Base-by-base conservation (phyloP, 2,113 vertebrate genomes). In the Caretta caretta region DNA sequence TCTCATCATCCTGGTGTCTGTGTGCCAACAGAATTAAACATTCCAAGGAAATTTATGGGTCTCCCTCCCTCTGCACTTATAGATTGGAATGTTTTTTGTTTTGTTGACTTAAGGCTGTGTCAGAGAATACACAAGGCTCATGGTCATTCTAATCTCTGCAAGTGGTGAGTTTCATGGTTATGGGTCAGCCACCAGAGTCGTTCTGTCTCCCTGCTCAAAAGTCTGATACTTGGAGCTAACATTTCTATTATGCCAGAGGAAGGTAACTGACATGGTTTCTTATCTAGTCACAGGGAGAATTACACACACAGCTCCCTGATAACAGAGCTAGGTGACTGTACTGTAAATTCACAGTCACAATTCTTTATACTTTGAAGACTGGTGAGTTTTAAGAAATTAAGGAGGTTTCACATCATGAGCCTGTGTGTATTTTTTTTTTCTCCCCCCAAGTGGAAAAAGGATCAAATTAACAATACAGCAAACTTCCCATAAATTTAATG, bases 251-350 rank as follows among this genome's bases (percentile, higher is more conserved):
- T 84, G 62, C 11, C 4, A 72, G 12, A 10, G 53, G 10, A 72
- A 72, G 72, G 42, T 6, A 82, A 11, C 0, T 84, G 59, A 65
- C 80, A 65, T 5, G 20, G 38, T 2, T 31, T 57, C 29, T 29
- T 94, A 81, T 57, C 38, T 79, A 53, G 13, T 75, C 35, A n/a
- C 80, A 90, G n/a, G 16, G 29, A 50, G 84, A 92, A 83, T 56
- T 56, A 81, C 27, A 46, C 46, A 65, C 42, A 4, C n/a, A 80
- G 27, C 54, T 85, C 72, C 62, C 86, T 69, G 7, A 69, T 46
- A 95, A 96, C 17, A 96, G 93, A 80, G 6, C 5, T 56, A 96
- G 42, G 92, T 14, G n/a, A 76, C 10, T 46, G 46, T 24, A 83
- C 10, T 89, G 75, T 59, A 84, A 90, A 86, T 94, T 85, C 81